Conservation (phyloP, 2,797 vertebrate genomes). For the Yasuhikotakia modesta region DNA sequence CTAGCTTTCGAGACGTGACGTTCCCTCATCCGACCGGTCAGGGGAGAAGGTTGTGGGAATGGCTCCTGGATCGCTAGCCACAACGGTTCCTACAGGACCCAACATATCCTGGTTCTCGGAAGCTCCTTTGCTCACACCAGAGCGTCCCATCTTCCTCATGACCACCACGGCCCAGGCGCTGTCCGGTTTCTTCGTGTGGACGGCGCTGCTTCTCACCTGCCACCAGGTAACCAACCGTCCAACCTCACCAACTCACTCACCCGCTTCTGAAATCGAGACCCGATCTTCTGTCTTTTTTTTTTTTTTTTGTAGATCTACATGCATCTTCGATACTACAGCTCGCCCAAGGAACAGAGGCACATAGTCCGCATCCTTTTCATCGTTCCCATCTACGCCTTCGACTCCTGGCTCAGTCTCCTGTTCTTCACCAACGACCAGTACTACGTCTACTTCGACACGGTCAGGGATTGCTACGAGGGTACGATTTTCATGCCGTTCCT, state of each 20-base stretch:
- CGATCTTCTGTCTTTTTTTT: too few species aligned
- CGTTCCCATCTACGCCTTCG: conserved; percentile 96
- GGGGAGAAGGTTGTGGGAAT: conserved; percentile 70
- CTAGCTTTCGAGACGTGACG: conserved; percentile 65
- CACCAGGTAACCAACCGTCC: too few species aligned
- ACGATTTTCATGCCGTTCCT: conserved; percentile 64
- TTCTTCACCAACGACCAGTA: conserved; percentile 99
- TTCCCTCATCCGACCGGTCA: conserved; percentile 74
- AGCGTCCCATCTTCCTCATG: conserved; percentile 93
- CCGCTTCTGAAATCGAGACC: too few species aligned
- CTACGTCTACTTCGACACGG: conserved; percentile 96
- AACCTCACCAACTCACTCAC: too few species aligned
- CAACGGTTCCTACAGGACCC: conserved; percentile 70
- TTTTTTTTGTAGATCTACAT: conserved; percentile 97
- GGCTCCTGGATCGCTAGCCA: conserved; percentile 73
- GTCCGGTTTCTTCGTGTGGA: conserved; percentile 97
- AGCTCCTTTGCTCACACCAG: conserved; percentile 80
- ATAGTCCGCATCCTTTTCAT: conserved; percentile 98
- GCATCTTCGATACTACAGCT: conserved; percentile 94
- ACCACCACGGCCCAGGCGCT: conserved; percentile 88
- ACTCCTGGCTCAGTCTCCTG: conserved; percentile 98
- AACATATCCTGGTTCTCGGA: conserved; percentile 87
- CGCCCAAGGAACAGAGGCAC: conserved; percentile 94
- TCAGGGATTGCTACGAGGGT: conserved; percentile 98
- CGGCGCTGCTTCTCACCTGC: conserved; percentile 92